Conservation (phyloP, 2,113 vertebrate species). For the Bos indicus region DNA sequence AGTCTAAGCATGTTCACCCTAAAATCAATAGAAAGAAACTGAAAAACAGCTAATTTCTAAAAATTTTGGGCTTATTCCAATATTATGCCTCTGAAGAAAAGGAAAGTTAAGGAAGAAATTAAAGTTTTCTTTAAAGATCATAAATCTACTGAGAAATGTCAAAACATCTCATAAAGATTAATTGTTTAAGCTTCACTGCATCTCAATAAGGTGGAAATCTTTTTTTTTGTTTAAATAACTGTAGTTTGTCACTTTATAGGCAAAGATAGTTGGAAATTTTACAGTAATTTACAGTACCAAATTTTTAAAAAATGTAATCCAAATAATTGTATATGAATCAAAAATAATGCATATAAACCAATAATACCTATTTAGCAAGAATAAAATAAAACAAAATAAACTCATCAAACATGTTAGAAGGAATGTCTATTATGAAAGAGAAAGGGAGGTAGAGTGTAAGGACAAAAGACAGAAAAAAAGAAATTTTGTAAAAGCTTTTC, state of each 20-base stretch:
- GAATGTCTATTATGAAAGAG: not conserved
- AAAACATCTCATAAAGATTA: slow-evolving; percentile 24
- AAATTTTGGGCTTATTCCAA: not conserved
- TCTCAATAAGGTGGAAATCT: not conserved
- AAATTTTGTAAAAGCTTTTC: not conserved
- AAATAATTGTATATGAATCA: not conserved
- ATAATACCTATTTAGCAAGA: not conserved
- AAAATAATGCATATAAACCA: not conserved
- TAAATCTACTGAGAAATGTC: slow-evolving; percentile 2
- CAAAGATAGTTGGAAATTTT: not conserved
- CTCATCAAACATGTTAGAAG: not conserved
- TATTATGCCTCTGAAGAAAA: not conserved
- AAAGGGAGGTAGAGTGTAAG: not conserved
- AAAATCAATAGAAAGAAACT: not conserved
- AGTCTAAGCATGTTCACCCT: not conserved
- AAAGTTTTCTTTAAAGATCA: not conserved
- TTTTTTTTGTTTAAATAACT: not conserved
- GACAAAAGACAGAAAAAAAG: not conserved
- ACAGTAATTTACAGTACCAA: not conserved
- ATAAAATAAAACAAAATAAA: slow-evolving; percentile 1
- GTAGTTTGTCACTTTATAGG: not conserved
- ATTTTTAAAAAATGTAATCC: not conserved
- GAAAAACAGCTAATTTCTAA: not conserved
- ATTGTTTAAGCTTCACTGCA: not conserved
- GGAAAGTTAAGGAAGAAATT: not conserved